Base-by-base conservation (phyloP, 2,797 vertebrate species). In the Enteromius unitaeniatus region DNA sequence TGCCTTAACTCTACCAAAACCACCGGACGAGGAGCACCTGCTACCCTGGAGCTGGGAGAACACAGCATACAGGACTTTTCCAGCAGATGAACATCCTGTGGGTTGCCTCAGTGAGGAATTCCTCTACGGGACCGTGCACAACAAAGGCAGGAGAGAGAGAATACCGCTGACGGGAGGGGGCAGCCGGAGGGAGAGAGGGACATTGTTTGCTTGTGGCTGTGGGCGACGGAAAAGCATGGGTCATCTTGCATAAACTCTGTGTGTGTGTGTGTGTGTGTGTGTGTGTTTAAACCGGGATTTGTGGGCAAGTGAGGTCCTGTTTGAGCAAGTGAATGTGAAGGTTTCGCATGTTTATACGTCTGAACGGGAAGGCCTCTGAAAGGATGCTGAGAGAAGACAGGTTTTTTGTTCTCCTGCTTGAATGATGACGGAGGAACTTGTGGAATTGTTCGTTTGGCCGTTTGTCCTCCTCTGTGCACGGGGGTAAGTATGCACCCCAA, bases 131-230 rank as follows among this genome's bases (percentile, higher is more conserved):
- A 89, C 92, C 92, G 93, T 91, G 89, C 89, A 84, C 87, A 89
- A 91, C 90, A 91, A 91, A 91, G 87, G 84, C 84, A 82, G 85
- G 75, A 86, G 87, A 84, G 85, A 85, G 92, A 93, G 92, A 93
- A 92, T 92, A 93, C 93, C 88, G 88, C 91, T 89, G 92, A 89
- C 89, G 92, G 92, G 94, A 93, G 94, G 94, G 94, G 89, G 90
- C 77, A 90, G 75, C 68, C 85, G 91, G 91, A 91, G 89, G 93
- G 92, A 93, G 91, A 87, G 84, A 87, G 93, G 93, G 91, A 93
- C 94, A 95, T 95, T 96, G 95, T 95, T 95, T 94, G 92, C 91
- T 89, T 92, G 94, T 95, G 94, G 91, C 94, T 93, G 94, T 94
- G 93, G 93, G 94, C 92, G 94, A 95, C 94, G 90, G 92, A 92